Evolutionary conservation across 2,888 invertebrate species (phyloP).

Genomic region (Hypercompe scribonia): DNA sequence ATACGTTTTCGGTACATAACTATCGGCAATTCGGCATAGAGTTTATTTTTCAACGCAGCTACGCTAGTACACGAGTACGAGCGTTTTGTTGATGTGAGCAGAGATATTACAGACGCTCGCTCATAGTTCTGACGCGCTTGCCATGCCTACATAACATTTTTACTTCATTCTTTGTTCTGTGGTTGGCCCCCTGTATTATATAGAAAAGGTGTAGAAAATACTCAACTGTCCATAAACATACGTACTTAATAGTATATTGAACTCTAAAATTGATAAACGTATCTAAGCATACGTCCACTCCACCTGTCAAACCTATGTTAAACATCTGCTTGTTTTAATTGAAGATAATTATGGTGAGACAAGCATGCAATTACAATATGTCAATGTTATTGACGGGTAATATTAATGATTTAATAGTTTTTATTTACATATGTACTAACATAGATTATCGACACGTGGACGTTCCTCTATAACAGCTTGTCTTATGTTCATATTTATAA

Average conservation of each 20-base stretch:
- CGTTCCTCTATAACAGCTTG: too few relatives aligned
- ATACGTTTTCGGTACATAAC: too few relatives aligned
- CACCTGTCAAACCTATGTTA: slow-evolving; percentile 15
- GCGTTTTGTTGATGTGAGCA: too few relatives aligned
- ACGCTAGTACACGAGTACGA: too few relatives aligned
- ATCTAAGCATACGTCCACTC: neutral
- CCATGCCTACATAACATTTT: too few relatives aligned
- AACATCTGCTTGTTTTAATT: slow-evolving; percentile 20
- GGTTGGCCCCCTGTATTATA: too few relatives aligned
- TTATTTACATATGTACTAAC: neutral
- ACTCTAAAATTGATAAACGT: slow-evolving; percentile 2
- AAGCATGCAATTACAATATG: neutral
- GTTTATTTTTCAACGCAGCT: too few relatives aligned
- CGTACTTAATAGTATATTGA: neutral
- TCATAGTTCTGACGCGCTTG: too few relatives aligned
- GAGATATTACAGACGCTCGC: too few relatives aligned
- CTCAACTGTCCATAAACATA: neutral
- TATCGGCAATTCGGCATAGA: too few relatives aligned
- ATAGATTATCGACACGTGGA: neutral
- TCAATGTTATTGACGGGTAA: neutral
- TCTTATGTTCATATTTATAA: too few relatives aligned
- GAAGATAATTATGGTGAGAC: slow-evolving; percentile 10
- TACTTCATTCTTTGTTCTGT: too few relatives aligned
- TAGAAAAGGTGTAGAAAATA: neutral
- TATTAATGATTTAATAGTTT: neutral